Evolutionary conservation across 2,113 vertebrate species (phyloP).

Genomic region (Ailuropoda melanoleuca): DNA sequence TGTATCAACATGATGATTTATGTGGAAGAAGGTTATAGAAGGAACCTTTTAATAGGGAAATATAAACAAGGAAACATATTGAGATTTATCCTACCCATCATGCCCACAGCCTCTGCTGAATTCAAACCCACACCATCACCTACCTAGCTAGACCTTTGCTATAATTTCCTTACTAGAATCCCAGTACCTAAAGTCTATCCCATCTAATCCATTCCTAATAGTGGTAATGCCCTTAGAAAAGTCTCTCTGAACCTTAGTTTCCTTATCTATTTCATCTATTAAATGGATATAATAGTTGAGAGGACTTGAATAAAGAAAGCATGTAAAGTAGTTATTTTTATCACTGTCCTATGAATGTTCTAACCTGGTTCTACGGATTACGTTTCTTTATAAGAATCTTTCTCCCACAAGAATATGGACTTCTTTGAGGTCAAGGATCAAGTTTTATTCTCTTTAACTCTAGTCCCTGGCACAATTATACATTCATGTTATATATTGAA

Average conservation of each 20-base stretch:
- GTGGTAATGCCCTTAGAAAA: conserved; percentile 59
- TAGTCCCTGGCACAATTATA: neutral
- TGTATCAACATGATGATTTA: neutral
- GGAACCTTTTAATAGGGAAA: neutral
- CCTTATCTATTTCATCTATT: conserved; percentile 51
- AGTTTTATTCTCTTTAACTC: neutral
- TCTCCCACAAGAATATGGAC: neutral
- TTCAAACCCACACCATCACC: neutral
- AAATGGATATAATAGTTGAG: conserved; percentile 62
- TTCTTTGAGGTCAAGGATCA: neutral
- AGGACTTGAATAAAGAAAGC: conserved; percentile 19
- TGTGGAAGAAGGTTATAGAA: neutral
- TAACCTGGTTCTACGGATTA: neutral
- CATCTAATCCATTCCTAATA: neutral
- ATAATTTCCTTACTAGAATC: neutral
- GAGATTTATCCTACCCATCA: neutral
- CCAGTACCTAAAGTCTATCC: neutral
- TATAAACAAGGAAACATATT: neutral
- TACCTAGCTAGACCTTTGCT: neutral
- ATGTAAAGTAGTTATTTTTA: neutral
- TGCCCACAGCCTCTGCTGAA: neutral
- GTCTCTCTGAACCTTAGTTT: conserved; percentile 65
- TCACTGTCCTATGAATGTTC: neutral
- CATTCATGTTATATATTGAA: neutral
- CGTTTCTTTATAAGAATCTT: neutral